Evolutionary conservation across 1,140 invertebrate species (phyloP), one percentile per base, ranked within the genome.

Genomic region (Linepithema humile): DNA sequence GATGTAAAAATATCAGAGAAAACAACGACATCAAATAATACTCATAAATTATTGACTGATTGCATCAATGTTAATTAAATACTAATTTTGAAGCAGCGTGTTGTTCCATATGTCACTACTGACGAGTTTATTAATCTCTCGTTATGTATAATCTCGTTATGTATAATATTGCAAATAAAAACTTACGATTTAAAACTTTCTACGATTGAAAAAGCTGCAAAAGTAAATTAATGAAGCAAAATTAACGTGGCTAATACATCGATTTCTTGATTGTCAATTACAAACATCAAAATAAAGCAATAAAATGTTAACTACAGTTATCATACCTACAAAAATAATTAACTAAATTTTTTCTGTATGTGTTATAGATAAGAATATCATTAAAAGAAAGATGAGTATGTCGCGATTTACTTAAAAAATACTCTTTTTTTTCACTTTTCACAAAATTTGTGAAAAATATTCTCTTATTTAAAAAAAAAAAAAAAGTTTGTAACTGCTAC

Each of bases 101-200:
- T 77, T 26, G 2, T 29, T 77, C 32, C 20, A 77, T 38, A 53
- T 77, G n/a, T 20, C 29, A 20, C 3, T 1, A 6, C 23, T n/a
- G n/a, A n/a, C 10, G 48, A 69, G 12, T 69, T 65, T 35, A 64
- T 48, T 15, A 77, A 50, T 77, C 29, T 65, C 32, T 38, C 32
- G 5, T 77, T 53, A 23, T 12, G 12, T n/a, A 17, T 40, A 12
- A n/a, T n/a, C n/a, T n/a, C n/a, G n/a, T n/a, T n/a, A n/a, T n/a
- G n/a, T n/a, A n/a, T n/a, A n/a, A 20, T 7, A 29, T 45, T 32
- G 40, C n/a, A 38, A 74, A 45, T 38, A 50, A 55, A 77, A 69
- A 35, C 10, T 55, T 35, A 12, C 20, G 29, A 12, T 32, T 0
- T 20, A 65, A 65, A 65, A 38, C 23, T 0, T n/a, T n/a, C 2